Base-by-base conservation (phyloP, 2,888 invertebrate genomes). In the Amiota communis region DNA sequence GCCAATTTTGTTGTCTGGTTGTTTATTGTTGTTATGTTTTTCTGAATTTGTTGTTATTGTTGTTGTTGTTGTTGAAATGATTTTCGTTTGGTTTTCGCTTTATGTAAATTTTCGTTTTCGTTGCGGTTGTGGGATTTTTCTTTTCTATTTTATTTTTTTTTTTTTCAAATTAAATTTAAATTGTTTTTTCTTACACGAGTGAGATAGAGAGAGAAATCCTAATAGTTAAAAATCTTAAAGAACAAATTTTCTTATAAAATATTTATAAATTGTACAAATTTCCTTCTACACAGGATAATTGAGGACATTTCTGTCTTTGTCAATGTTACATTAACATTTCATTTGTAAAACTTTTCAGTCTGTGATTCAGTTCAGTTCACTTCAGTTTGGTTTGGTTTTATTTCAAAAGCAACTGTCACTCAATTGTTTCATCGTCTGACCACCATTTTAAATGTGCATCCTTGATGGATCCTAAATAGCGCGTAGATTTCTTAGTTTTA, bases 1-100 rank as follows among this genome's bases (percentile, higher is more conserved):
- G 71, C 67, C 75, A 74, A 76, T 70, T 69, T 67, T 67, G 49
- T 20, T 51, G 13, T 13, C 48, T 65, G n/a, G 13, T 65, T 65
- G 12, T 65, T 65, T 63, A 36, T 63, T 53, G 13, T 53, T n/a
- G 12, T 63, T 63, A 3, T 9, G 11, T 63, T 63, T 63, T 15
- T 65, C 48, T 65, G 6, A 4, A 9, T 51, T 51, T 51, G 11
- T 51, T 11, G 51, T 63, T 8, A 11, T 63, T 63, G 17, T 63
- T 65, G 10, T 65, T 65, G 47, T 47, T 48, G 3, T 48, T 48
- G 20, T 51, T 67, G 49, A 15, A 48, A 23, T 48, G 12, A 65
- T 67, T 67, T 67, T 67, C 51, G 23, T 67, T 63, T 46, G 51
- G 46, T 67, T 67, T 17, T 11, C 20, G 12, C 51, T 67, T 51